Evolutionary conservation across 2,797 vertebrate genomes (phyloP), one percentile per base, ranked within the genome.

Genomic region (Thripadectes ignobilis): DNA sequence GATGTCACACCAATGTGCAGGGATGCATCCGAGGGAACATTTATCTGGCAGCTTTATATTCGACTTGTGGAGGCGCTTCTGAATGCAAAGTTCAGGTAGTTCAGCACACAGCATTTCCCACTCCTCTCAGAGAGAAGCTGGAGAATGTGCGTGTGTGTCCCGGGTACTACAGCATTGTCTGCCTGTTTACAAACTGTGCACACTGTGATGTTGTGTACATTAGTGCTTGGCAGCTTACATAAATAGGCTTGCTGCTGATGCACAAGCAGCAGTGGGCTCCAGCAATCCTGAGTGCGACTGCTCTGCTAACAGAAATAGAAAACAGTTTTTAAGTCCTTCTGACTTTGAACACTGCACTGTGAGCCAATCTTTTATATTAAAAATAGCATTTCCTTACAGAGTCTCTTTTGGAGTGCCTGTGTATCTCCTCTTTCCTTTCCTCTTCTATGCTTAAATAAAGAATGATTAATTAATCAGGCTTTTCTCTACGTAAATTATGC

Each of bases 241-340:
- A 84, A 93, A 91, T 32, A 49, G 45, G 43, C 36, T 55, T 34
- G 72, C 24, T 66, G 81, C 62, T 83, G 87, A 30, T 72, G 85
- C 54, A 26, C 4, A 23, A 23, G 65, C 41, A 77, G 75, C 65
- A 58, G 57, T 5, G 48, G 43, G 73, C 62, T 84, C 73, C 32
- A 34, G 66, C 77, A 75, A 68, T 36, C 43, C 46, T 30, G 32
- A 3, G 46, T 38, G 43, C 6, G 3, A 14, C 79, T 83, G 91
- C 73, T 81, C 75, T 69, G 39, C 79, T 78, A 79, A 21, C 82
- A 57, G 79, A 58, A 94, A 89, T 36, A 90, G 93, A 59, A 86
- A 76, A 45, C 1, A 6, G 39, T 75, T 81, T 86, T 92, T 55
- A 86, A 96, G 82, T 59, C 59, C 48, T 61, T 59, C 86, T 66